Conservation (phyloP, 1,140 invertebrate species). For the Pteromalus puparum region DNA sequence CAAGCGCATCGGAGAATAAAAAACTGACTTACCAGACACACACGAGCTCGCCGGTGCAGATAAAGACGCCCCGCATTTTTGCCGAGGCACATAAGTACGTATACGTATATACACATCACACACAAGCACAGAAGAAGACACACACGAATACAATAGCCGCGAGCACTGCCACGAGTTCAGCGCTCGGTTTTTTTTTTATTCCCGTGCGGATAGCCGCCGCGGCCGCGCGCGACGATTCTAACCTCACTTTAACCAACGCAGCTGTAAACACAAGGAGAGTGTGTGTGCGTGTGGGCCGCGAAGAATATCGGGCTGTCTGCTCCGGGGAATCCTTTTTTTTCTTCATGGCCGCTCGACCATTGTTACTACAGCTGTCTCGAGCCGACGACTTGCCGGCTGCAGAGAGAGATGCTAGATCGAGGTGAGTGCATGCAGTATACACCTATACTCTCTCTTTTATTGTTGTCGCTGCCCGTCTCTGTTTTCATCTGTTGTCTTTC, state of each 20-base stretch:
- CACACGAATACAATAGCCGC: not conserved
- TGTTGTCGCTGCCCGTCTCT: too few species aligned
- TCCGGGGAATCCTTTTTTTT: not conserved
- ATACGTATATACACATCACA: not conserved
- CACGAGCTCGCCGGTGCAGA: not conserved
- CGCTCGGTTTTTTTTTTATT: not conserved
- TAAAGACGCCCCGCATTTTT: not conserved
- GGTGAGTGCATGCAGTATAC: conserved; percentile 16
- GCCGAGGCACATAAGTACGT: not conserved
- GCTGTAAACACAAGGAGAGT: not conserved
- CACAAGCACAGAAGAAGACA: too few species aligned
- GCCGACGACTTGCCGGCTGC: not conserved
- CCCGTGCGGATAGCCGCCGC: not conserved
- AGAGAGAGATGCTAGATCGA: conserved; percentile 25
- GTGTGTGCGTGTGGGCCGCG: not conserved
- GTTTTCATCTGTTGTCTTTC: too few species aligned
- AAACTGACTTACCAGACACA: not conserved
- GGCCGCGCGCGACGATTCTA: not conserved
- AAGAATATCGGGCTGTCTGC: not conserved
- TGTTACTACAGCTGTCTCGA: not conserved
- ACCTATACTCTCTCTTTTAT: too few species aligned
- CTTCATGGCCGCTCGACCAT: not conserved
- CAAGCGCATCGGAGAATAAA: not conserved
- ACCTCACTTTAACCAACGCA: not conserved
- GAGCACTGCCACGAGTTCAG: conserved; percentile 25